phyloP scores from a whole-genome alignment of 2,113 vertebrate genomes.

The Ifrita kowaldi region DNA sequence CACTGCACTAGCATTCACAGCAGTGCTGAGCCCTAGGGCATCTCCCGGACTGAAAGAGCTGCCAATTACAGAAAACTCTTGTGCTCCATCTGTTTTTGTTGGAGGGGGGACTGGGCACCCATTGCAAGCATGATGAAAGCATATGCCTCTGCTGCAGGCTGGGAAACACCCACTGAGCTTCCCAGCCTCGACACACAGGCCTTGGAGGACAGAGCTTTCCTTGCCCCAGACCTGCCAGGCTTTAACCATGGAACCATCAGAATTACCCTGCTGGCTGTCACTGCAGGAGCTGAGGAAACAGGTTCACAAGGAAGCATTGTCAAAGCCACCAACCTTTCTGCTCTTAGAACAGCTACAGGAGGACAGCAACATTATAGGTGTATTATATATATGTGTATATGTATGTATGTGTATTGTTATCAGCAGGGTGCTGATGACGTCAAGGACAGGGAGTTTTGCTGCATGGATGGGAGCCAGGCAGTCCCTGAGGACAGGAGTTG shows the following conservation, averaged over 20 bases:
- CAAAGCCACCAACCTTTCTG: neutral
- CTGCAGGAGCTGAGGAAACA: neutral
- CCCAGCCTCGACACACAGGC: fast-evolving
- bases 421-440: neutral
- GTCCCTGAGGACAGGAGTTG: neutral
- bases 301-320: neutral
- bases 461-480: neutral
- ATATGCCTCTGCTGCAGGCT: neutral
- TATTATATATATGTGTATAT: too few species aligned
- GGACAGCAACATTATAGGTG: neutral
- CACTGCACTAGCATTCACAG: neutral
- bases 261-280: neutral
- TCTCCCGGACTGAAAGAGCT: neutral
- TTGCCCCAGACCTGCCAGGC: neutral
- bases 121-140: neutral
- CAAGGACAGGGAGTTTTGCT: neutral
- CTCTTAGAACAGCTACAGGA: neutral
- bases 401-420: neutral
- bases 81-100: neutral
- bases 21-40: neutral
- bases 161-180: neutral
- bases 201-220: neutral
- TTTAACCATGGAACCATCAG: neutral
- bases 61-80: neutral
- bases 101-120: neutral